Percentiles rank a stretch among this genome's conserved stretches.
These are phyloP conservation scores for Phenganax stokvisi DNA, from an alignment of 92 coral and sea anemone genomes.

Conservation along the genomic window DNA sequence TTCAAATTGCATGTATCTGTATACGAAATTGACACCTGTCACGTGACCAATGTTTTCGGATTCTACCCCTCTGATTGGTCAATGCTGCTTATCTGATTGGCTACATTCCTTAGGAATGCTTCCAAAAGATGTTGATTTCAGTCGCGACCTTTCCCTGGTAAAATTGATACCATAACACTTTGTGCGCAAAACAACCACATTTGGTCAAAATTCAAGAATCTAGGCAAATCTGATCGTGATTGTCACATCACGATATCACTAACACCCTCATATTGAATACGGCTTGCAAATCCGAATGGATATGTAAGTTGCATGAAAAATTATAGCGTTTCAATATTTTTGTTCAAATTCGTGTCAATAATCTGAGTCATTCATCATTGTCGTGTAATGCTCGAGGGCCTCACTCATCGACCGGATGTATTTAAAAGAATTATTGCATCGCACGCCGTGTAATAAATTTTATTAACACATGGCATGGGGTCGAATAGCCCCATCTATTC, in stretches of 20 bases:
- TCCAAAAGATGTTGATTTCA: not conserved
- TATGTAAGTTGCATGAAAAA: too few relatives aligned
- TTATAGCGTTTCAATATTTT: too few relatives aligned
- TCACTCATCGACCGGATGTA: constrained; percentile 32
- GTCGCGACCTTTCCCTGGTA: not conserved
- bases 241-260: too few relatives aligned
- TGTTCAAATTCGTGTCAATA: too few relatives aligned
- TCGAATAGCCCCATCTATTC: not conserved
- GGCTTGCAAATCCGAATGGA: too few relatives aligned
- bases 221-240: too few relatives aligned
- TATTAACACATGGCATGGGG: constrained; percentile 6
- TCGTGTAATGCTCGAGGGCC: not conserved
- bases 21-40: constrained; percentile 10
- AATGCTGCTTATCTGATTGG: constrained; percentile 19
- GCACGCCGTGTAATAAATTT: not conserved
- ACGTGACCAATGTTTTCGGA: constrained; percentile 14
- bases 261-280: too few relatives aligned
- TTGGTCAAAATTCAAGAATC: not conserved
- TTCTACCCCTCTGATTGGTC: constrained; percentile 19
- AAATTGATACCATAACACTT: not conserved
- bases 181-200: not conserved
- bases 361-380: not conserved
- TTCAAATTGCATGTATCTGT: not conserved
- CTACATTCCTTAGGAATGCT: constrained; percentile 11
- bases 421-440: not conserved